Evolutionary conservation across 2,888 invertebrate species (phyloP), one percentile per base, ranked within the genome.

Genomic region (Empis stercorea): DNA sequence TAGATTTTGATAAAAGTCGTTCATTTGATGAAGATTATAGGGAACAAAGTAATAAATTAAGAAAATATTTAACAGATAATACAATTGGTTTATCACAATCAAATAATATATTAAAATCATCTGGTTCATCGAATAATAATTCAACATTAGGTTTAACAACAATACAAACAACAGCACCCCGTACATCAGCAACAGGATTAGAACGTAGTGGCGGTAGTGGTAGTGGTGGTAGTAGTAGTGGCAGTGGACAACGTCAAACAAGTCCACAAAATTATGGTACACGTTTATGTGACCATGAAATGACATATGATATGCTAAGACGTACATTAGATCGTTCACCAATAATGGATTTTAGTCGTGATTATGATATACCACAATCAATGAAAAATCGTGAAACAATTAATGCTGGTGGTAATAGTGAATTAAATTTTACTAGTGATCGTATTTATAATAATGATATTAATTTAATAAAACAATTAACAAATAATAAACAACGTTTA

Each of bases 21-120:
- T 69, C 68, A 11, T 68, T 69, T 36, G 68, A 69, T 49, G 68
- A 69, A 37, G 66, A 67, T 41, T 68, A 65, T 48, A 59, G 65
- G 34, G 67, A 65, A 49, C 57, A 58, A 41, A 62, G 55, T 49
- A 62, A 59, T 50, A 59, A 60, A 40, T 20, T 40, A 27, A 40
- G 20, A 27, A 23, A 20, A 23, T 20, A 27, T 20, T 23, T 40
- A 40, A 40, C 27, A 14, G 23, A 20, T 23, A 36, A 47, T 15
- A 23, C 37, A 11, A 46, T 34, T 14, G 23, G 23, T 7, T 6
- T 27, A 7, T 9, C 23, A 4, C 23, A 27, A 27, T 27, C 23
- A 27, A 27, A 27, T 27, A 27, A 7, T 27, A 27, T 27, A 6
- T 27, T 27, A 9, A 27, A 27, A 27, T 27, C 23, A 27, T 27